These are phyloP conservation scores for Anarsia innoxiella DNA, from an alignment of 2,888 invertebrate species.

Conservation along the genomic window DNA sequence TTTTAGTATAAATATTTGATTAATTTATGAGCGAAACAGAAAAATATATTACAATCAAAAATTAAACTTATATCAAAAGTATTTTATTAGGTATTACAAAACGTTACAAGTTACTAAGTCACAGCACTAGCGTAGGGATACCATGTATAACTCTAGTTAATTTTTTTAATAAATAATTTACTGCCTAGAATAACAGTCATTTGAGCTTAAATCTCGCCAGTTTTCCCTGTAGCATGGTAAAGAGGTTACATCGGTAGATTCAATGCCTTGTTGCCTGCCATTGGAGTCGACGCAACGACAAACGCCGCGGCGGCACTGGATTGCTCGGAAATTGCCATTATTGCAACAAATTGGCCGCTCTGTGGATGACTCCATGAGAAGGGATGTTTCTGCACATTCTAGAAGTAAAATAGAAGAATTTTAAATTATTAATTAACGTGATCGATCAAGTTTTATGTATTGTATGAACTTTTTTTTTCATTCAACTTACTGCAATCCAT, in stretches of 20 bases:
- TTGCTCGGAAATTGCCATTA: slow-evolving; percentile 78
- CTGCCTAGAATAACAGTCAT: slow-evolving; percentile 1
- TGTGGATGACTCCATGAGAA: slow-evolving; percentile 49
- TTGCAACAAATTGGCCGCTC: slow-evolving; percentile 74
- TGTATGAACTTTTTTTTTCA: no score
- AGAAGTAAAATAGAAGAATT: no score
- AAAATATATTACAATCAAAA: no score
- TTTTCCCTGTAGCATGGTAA: slow-evolving; percentile 27
- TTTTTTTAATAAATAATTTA: not conserved
- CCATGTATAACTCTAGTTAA: not conserved
- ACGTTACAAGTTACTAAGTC: no score
- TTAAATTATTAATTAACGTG: no score
- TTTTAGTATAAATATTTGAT: no score
- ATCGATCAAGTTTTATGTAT: no score
- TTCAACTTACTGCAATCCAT: slow-evolving; percentile 82
- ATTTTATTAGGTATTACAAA: no score
- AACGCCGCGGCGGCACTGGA: slow-evolving; percentile 76
- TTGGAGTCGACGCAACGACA: slow-evolving; percentile 79
- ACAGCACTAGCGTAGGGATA: not conserved
- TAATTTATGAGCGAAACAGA: no score
- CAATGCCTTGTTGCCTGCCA: slow-evolving; percentile 69
- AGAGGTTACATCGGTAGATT: slow-evolving; percentile 39
- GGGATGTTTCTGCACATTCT: slow-evolving; percentile 78
- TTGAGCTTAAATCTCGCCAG: slow-evolving; percentile 33
- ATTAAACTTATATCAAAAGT: not conserved